Conservation (phyloP, 92 coral and sea anemone species). For the Virgularia gustaviana region DNA sequence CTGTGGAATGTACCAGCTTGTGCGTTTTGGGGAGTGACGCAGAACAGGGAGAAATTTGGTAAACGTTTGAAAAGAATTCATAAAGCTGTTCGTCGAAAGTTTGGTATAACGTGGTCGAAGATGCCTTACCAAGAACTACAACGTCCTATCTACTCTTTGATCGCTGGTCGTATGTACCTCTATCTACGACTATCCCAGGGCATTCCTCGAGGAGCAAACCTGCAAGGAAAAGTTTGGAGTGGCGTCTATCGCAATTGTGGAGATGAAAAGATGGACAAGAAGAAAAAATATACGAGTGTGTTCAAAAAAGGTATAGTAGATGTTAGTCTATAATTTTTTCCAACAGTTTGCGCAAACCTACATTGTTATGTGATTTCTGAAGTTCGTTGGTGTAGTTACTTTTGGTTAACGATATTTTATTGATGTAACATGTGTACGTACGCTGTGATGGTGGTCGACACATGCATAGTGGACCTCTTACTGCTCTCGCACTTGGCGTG, state of each 20-base stretch:
- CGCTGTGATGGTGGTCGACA: too few species aligned
- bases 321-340: not conserved
- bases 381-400: not conserved
- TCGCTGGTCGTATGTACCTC: slow-evolving; percentile 83
- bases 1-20: slow-evolving; percentile 85
- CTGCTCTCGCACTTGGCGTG: not conserved
- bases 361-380: not conserved
- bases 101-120: slow-evolving; percentile 92
- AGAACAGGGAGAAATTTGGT: slow-evolving; percentile 70
- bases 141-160: slow-evolving; percentile 85
- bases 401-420: not conserved
- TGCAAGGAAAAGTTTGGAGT: slow-evolving; percentile 80
- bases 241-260: slow-evolving; percentile 72
- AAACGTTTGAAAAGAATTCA: slow-evolving; percentile 66
- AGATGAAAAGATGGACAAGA: not conserved
- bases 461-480: slow-evolving; percentile 8
- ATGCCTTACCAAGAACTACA: slow-evolving; percentile 72
- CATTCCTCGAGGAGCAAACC: slow-evolving; percentile 69
- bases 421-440: slow-evolving; percentile 12
- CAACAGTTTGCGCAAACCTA: not conserved
- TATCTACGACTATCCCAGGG: slow-evolving; percentile 56
- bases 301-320: slow-evolving; percentile 29
- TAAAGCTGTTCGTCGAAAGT: slow-evolving; percentile 78
- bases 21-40: slow-evolving; percentile 76
- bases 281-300: not conserved